Evolutionary conservation across 2,113 vertebrate genomes (phyloP).

Genomic region (Strigops habroptila): DNA sequence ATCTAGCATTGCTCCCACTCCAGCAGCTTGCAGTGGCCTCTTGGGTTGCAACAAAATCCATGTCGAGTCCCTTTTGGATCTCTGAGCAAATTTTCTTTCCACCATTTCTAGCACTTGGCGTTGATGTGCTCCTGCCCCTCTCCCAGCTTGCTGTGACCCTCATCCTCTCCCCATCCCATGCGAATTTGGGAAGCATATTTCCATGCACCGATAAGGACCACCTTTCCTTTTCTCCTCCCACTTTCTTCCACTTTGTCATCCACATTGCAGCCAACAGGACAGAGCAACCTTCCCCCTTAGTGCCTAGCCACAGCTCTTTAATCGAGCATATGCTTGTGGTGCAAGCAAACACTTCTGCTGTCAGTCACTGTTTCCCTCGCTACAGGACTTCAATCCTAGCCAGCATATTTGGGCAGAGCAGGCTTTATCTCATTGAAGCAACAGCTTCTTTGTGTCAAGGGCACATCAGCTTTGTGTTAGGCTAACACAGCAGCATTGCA

Average conservation of each 20-base stretch:
- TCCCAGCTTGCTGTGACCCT: neutral
- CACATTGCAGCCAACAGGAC: neutral
- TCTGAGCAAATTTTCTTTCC: neutral
- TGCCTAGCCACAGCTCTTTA: neutral
- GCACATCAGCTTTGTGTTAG: neutral
- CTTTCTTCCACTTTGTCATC: neutral
- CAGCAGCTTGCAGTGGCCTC: neutral
- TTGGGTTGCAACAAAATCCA: neutral
- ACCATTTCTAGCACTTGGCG: neutral
- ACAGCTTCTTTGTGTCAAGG: slow-evolving; percentile 9
- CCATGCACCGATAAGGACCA: accelerated
- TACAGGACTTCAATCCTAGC: neutral
- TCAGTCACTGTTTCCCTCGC: neutral
- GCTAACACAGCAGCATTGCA: neutral
- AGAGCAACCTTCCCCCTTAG: neutral
- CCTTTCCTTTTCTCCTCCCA: neutral
- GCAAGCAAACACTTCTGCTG: neutral
- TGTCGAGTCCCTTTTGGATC: neutral
- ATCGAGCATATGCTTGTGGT: neutral
- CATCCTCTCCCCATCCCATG: neutral
- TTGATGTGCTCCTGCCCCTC: neutral
- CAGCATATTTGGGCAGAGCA: neutral
- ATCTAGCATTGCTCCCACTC: neutral
- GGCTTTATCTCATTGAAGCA: neutral
- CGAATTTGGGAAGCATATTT: neutral